Conservation (phyloP, 2,888 invertebrate genomes). For the Tenthredo distinguenda region DNA sequence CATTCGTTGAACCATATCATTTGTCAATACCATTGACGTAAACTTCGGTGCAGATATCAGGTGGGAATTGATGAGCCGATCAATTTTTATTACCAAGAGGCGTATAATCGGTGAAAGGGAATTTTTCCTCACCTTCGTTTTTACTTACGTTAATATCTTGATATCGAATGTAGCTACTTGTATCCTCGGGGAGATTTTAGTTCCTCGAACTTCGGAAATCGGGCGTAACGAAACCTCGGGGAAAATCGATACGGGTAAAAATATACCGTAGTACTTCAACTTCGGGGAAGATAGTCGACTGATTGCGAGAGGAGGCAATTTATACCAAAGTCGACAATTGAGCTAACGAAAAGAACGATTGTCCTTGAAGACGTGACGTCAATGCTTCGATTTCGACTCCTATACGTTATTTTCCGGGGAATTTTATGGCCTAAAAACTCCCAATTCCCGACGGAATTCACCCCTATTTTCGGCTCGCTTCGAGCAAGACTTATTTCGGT, state of each 20-base stretch:
- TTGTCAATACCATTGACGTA: background rate
- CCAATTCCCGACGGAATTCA: background rate
- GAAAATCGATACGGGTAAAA: slow-evolving; percentile 11
- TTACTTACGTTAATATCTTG: background rate
- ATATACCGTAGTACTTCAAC: slow-evolving; percentile 7
- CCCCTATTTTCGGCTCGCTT: background rate
- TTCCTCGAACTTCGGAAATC: background rate
- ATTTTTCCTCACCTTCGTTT: background rate
- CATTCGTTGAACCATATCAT: background rate
- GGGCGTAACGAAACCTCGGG: background rate
- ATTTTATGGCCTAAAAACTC: background rate
- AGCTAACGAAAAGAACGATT: slow-evolving; percentile 44
- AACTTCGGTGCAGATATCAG: background rate
- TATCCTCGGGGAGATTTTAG: background rate
- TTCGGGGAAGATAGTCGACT: background rate
- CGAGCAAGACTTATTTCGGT: background rate
- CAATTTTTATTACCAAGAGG: background rate
- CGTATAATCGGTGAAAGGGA: background rate
- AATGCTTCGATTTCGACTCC: background rate
- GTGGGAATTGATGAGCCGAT: background rate
- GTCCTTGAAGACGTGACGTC: slow-evolving; percentile 31
- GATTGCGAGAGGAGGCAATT: slow-evolving; percentile 29
- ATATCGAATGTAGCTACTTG: background rate
- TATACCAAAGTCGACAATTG: slow-evolving; percentile 5
- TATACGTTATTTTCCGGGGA: background rate